phyloP scores from a whole-genome alignment of 2,888 invertebrate genomes.

The Hydrotaea diabolus region DNA sequence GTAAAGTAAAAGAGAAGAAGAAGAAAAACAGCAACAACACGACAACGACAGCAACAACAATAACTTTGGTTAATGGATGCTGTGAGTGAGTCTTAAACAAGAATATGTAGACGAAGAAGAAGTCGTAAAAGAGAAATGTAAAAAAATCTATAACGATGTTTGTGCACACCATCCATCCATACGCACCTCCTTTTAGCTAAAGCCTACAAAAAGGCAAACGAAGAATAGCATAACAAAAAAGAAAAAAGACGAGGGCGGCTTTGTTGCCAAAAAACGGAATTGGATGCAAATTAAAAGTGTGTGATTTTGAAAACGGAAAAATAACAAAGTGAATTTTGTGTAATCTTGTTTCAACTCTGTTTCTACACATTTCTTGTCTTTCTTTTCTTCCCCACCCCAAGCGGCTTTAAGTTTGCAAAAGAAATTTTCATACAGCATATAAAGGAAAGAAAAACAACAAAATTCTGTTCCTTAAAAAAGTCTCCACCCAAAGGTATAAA shows the following conservation, averaged over 20 bases:
- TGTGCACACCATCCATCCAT: neutral
- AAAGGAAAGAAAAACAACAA: neutral
- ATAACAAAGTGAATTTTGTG: too few species aligned
- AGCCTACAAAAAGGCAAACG: neutral
- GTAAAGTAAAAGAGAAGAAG: constrained; percentile 29
- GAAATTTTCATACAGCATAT: constrained; percentile 10
- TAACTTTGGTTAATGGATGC: constrained; percentile 57
- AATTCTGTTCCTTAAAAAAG: neutral
- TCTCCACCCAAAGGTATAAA: constrained; percentile 43
- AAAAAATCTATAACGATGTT: neutral
- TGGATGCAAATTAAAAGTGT: neutral
- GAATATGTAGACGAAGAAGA: constrained; percentile 8
- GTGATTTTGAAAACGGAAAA: too few species aligned
- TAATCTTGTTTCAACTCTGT: neutral
- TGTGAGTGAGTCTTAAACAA: constrained; percentile 40
- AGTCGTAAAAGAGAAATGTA: neutral
- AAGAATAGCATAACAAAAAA: neutral
- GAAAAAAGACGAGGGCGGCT: neutral
- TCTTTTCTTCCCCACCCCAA: neutral
- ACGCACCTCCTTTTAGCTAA: neutral
- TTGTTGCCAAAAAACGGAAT: neutral
- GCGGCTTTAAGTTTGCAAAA: neutral
- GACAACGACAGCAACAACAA: constrained; percentile 45
- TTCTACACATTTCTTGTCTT: too few species aligned
- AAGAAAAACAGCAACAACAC: constrained; percentile 13